These are phyloP conservation scores for Actenoides lindsayi DNA, from an alignment of 2,113 vertebrate genomes.

Conservation along the genomic window DNA sequence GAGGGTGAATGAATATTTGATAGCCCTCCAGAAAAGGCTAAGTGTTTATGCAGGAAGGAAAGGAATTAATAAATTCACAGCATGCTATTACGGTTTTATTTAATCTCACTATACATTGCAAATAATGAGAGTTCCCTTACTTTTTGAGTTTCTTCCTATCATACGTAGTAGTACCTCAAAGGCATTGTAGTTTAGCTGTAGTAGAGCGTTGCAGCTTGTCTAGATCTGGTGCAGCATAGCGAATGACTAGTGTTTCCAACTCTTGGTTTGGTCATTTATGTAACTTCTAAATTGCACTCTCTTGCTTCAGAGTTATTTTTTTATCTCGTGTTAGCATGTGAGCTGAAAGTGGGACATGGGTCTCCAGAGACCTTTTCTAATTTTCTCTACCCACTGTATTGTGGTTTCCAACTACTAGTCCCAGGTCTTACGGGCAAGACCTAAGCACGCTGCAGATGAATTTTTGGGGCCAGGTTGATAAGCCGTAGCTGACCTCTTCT, in stretches of 20 bases:
- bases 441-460: neutral
- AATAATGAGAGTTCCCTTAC: neutral
- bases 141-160: neutral
- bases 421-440: accelerated
- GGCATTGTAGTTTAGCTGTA: neutral
- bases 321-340: neutral
- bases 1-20: neutral
- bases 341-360: neutral
- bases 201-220: neutral
- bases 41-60: neutral
- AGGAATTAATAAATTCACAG: neutral
- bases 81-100: neutral
- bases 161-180: neutral
- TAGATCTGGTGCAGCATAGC: neutral
- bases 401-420: neutral
- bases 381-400: accelerated
- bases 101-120: accelerated
- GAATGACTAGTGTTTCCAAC: neutral
- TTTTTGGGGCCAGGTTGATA: neutral
- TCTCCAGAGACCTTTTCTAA: neutral
- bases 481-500: neutral
- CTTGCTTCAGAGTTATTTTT: neutral
- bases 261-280: neutral
- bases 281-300: neutral
- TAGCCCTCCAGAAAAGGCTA: neutral